Percentiles rank a stretch among this genome's conserved stretches.
Evolutionary conservation across 2,888 invertebrate species (phyloP).

Genomic region (Heliconius cydno): DNA sequence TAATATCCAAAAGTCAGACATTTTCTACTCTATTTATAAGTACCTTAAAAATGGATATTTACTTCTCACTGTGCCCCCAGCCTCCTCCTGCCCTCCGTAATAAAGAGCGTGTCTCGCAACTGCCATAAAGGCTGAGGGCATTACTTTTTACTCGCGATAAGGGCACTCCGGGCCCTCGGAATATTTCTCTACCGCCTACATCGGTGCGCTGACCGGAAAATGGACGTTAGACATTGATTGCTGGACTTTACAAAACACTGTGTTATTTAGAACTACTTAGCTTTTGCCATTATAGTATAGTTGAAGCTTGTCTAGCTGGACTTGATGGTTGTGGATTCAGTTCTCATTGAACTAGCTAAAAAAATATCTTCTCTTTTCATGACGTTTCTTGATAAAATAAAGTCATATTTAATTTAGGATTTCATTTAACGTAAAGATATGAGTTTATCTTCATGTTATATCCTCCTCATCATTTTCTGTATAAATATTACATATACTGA

Average conservation of each 20-base stretch:
- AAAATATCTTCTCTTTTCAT: no score
- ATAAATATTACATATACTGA: no score
- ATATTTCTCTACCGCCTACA: constrained; percentile 61
- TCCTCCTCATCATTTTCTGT: no score
- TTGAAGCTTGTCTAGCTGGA: neutral
- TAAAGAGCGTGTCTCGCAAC: constrained; percentile 82
- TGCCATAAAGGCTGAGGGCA: constrained; percentile 81
- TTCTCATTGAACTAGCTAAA: neutral
- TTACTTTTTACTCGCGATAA: constrained; percentile 83
- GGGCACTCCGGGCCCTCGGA: constrained; percentile 64
- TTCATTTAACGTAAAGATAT: no score
- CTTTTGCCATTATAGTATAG: neutral
- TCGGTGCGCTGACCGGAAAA: constrained; percentile 67
- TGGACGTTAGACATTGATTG: constrained; percentile 51
- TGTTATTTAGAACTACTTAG: neutral
- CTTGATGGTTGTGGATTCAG: neutral
- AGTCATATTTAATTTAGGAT: no score
- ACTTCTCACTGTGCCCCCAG: constrained; percentile 52
- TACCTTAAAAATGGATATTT: neutral
- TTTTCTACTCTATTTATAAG: no score
- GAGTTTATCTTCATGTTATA: no score
- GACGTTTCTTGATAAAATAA: no score
- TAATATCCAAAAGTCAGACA: no score
- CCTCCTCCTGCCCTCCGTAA: constrained; percentile 69
- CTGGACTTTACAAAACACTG: constrained; percentile 24